phyloP scores from a whole-genome alignment of 2,797 vertebrate genomes.

The Ctenopoma kingsleyae region DNA sequence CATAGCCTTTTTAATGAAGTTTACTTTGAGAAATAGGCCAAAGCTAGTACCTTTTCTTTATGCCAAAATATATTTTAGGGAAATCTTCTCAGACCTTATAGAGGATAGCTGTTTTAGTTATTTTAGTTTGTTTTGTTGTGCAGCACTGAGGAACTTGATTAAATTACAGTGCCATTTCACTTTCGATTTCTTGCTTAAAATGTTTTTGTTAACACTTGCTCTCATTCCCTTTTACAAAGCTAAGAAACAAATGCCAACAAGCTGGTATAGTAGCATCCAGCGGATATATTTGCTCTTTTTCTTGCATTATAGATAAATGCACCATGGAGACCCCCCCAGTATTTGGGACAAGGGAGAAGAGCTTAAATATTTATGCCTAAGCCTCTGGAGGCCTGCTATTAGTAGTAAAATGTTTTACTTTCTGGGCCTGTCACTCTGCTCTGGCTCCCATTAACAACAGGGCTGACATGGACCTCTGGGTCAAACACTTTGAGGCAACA shows the following conservation, averaged over 20 bases:
- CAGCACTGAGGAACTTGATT: neutral
- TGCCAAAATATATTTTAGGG: conserved; percentile 33
- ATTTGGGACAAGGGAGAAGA: conserved; percentile 85
- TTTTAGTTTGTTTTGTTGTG: neutral
- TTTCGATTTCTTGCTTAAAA: conserved; percentile 9
- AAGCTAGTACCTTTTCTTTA: conserved; percentile 60
- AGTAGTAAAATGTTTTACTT: conserved; percentile 90
- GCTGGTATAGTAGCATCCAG: conserved; percentile 57
- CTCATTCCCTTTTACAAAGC: conserved; percentile 43
- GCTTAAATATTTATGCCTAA: conserved; percentile 90
- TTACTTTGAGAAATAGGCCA: conserved; percentile 83
- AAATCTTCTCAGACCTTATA: conserved; percentile 28
- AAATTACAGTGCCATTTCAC: neutral
- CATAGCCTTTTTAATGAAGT: conserved; percentile 86
- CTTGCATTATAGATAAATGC: conserved; percentile 84
- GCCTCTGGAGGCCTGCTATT: conserved; percentile 88
- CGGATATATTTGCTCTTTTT: conserved; percentile 82
- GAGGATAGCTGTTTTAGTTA: conserved; percentile 16
- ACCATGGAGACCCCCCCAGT: conserved; percentile 88
- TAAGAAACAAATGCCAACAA: conserved; percentile 32
- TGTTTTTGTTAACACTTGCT: conserved; percentile 41
- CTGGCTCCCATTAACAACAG: conserved; percentile 86
- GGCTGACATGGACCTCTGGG: conserved; percentile 88
- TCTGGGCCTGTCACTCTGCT: conserved; percentile 87
- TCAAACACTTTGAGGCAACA: conserved; percentile 90